Evolutionary conservation across 2,797 vertebrate species (phyloP).

Genomic region (Nannoperca australis): DNA sequence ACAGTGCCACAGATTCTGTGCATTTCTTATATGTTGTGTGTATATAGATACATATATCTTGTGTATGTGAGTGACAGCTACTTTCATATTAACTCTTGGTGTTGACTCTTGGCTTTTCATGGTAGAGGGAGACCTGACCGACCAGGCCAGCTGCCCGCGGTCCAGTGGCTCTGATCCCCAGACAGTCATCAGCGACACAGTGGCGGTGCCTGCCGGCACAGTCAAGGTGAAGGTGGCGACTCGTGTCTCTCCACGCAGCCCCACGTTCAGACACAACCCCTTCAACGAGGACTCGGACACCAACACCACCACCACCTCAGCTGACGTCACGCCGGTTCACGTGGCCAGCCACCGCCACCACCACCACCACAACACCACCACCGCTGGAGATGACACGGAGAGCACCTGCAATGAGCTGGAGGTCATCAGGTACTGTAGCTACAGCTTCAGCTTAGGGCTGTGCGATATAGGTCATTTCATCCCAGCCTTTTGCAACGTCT

Average conservation of each 20-base stretch:
- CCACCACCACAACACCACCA: constrained; percentile 51
- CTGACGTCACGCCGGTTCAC: constrained; percentile 91
- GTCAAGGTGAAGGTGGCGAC: constrained; percentile 52
- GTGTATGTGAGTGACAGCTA: background rate
- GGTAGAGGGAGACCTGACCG: constrained; percentile 94
- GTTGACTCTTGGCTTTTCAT: constrained; percentile 18
- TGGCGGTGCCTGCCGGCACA: constrained; percentile 50
- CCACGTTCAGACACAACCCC: constrained; percentile 92
- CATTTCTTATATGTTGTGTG: constrained; percentile 32
- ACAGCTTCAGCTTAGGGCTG: background rate
- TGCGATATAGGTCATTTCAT: no score
- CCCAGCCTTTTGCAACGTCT: no score
- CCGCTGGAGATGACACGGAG: constrained; percentile 78
- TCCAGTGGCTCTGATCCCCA: constrained; percentile 89
- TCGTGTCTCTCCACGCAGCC: constrained; percentile 83
- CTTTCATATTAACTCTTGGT: constrained; percentile 22
- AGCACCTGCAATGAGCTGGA: constrained; percentile 89
- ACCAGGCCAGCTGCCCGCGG: constrained; percentile 90
- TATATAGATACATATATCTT: no score
- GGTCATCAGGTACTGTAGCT: constrained; percentile 91
- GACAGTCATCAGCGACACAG: constrained; percentile 80
- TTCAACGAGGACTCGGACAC: constrained; percentile 91
- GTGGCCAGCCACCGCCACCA: constrained; percentile 66
- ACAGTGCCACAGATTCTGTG: constrained; percentile 31
- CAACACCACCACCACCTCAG: constrained; percentile 87